These are phyloP conservation scores for Sebastiscus albofasciatus DNA, from an alignment of 2,797 vertebrate genomes.

Conservation along the genomic window DNA sequence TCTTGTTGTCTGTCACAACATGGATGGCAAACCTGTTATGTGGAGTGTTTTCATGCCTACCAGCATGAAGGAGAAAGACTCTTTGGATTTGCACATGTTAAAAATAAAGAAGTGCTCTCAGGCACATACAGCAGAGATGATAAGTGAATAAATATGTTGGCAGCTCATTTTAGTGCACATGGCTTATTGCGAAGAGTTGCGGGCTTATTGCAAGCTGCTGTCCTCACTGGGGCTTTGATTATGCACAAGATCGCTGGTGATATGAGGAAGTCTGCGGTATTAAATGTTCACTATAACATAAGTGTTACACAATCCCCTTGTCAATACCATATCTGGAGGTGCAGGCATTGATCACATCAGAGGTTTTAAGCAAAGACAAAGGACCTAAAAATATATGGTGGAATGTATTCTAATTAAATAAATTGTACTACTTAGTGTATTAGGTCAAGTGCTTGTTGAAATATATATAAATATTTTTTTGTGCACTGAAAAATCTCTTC, in stretches of 20 bases:
- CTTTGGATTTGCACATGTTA: background rate
- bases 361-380: background rate
- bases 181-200: background rate
- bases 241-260: slow-evolving; percentile 21
- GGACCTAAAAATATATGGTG: background rate
- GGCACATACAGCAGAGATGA: background rate
- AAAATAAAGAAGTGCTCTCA: slow-evolving; percentile 4
- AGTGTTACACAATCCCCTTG: slow-evolving; percentile 16
- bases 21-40: background rate
- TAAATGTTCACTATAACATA: background rate
- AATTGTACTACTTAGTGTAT: background rate
- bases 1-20: slow-evolving; percentile 37
- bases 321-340: slow-evolving; percentile 4
- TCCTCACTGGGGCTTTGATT: slow-evolving; percentile 4
- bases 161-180: background rate
- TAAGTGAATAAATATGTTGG: background rate
- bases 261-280: slow-evolving; percentile 1
- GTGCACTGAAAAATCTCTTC: background rate
- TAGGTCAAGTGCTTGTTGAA: background rate
- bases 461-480: background rate
- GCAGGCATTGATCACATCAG: background rate
- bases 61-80: background rate
- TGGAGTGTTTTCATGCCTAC: background rate
- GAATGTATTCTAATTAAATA: background rate
- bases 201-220: slow-evolving; percentile 23